Conservation (phyloP, 2,888 invertebrate genomes). For the Lacanobia wlatinum region DNA sequence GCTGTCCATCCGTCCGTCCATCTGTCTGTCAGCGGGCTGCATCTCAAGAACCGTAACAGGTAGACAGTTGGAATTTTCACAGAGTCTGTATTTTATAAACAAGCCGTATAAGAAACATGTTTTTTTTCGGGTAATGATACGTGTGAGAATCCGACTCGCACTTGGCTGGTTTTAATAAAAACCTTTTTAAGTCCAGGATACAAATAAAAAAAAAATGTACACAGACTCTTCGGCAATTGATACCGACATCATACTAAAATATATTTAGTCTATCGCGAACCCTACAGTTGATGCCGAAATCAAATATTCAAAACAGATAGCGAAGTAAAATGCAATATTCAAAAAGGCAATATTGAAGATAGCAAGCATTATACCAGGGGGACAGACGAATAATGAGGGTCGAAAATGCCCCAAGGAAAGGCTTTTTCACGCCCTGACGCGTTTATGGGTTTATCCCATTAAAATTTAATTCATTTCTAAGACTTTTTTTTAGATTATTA, state of each 20-base stretch:
- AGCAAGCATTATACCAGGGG: slow-evolving; percentile 72
- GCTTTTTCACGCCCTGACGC: slow-evolving; percentile 74
- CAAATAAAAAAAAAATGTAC: neutral
- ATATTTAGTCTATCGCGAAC: slow-evolving; percentile 38
- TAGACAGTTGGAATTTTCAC: no score
- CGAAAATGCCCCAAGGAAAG: slow-evolving; percentile 72
- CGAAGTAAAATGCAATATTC: slow-evolving; percentile 73
- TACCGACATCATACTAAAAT: slow-evolving; percentile 28
- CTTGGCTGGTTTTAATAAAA: neutral
- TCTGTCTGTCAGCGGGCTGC: no score
- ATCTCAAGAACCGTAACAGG: no score
- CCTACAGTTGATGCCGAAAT: slow-evolving; percentile 61
- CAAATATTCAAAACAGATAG: slow-evolving; percentile 75
- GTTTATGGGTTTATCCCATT: slow-evolving; percentile 77
- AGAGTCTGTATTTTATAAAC: no score
- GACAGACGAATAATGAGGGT: slow-evolving; percentile 78
- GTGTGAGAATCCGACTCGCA: no score
- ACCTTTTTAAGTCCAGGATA: neutral
- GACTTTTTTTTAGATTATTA: slow-evolving; percentile 40
- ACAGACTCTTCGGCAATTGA: slow-evolving; percentile 6
- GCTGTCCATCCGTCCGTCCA: no score
- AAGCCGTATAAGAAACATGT: no score
- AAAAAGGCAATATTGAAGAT: slow-evolving; percentile 72
- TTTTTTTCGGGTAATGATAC: no score
- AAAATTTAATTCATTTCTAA: slow-evolving; percentile 78